These are phyloP conservation scores for Astreopora myriophthalma DNA, from an alignment of 64 coral and sea anemone genomes.

Conservation along the genomic window DNA sequence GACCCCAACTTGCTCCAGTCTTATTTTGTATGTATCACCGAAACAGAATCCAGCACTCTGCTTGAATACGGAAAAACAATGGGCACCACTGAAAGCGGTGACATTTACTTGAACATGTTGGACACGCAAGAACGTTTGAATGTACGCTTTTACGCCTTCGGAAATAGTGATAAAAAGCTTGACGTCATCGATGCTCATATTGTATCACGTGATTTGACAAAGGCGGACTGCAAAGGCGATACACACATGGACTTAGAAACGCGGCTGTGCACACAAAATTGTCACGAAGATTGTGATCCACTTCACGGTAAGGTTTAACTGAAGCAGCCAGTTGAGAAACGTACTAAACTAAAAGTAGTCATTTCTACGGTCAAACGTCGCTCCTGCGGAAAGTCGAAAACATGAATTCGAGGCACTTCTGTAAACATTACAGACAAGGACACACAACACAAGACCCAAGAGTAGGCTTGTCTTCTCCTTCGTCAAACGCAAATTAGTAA, in stretches of 20 bases:
- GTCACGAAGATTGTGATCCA: constrained; percentile 64
- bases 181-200: constrained; percentile 39
- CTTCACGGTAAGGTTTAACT: constrained; percentile 14
- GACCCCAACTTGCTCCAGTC: constrained; percentile 28
- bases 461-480: no score
- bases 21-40: constrained; percentile 59
- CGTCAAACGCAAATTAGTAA: no score
- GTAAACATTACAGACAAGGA: no score
- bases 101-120: constrained; percentile 35
- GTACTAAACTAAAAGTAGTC: not conserved
- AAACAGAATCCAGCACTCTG: constrained; percentile 11
- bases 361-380: no score
- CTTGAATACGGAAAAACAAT: constrained; percentile 67
- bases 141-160: constrained; percentile 63
- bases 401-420: no score
- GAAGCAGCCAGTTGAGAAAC: not conserved
- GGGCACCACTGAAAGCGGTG: constrained; percentile 41
- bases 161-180: constrained; percentile 13
- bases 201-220: constrained; percentile 35
- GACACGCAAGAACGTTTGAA: not conserved
- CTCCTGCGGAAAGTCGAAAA: no score
- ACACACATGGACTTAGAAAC: not conserved
- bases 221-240: constrained; percentile 46
- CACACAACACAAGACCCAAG: no score
- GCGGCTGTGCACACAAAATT: constrained; percentile 27